Conservation (phyloP, 2,888 invertebrate genomes). For the Lucinisca nassula region DNA sequence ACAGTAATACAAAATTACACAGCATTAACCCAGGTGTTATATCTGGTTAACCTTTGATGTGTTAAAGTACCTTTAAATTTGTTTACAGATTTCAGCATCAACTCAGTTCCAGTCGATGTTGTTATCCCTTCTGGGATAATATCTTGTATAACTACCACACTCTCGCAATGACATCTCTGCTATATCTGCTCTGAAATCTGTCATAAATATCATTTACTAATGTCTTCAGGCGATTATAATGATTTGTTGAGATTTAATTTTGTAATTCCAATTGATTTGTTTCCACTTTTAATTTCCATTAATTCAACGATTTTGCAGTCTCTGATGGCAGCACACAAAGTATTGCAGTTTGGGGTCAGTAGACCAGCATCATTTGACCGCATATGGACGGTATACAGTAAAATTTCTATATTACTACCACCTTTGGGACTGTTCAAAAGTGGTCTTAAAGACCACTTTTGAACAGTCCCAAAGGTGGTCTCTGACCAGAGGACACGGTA, state of each 20-base stretch:
- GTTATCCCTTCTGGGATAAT: not conserved
- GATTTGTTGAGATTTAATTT: not conserved
- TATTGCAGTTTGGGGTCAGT: too few species aligned
- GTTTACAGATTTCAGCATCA: not conserved
- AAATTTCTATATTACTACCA: too few species aligned
- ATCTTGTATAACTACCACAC: not conserved
- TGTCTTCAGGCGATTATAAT: not conserved
- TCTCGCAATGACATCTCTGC: not conserved
- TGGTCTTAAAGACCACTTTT: too few species aligned
- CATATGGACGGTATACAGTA: too few species aligned
- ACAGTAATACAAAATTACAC: too few species aligned
- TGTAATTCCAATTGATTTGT: not conserved
- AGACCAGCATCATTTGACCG: too few species aligned
- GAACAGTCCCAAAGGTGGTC: too few species aligned
- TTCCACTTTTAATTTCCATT: not conserved
- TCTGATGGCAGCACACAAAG: too few species aligned
- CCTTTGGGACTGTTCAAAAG: too few species aligned
- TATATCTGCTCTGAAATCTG: not conserved
- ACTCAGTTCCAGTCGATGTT: not conserved
- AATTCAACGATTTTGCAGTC: too few species aligned
- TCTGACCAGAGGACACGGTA: too few species aligned
- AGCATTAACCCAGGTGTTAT: not conserved
- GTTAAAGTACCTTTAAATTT: not conserved
- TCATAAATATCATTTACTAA: constrained; percentile 11
- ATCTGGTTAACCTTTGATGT: not conserved